These are phyloP conservation scores for Ennomos erosarius DNA, from an alignment of 2,888 invertebrate species.

Conservation along the genomic window DNA sequence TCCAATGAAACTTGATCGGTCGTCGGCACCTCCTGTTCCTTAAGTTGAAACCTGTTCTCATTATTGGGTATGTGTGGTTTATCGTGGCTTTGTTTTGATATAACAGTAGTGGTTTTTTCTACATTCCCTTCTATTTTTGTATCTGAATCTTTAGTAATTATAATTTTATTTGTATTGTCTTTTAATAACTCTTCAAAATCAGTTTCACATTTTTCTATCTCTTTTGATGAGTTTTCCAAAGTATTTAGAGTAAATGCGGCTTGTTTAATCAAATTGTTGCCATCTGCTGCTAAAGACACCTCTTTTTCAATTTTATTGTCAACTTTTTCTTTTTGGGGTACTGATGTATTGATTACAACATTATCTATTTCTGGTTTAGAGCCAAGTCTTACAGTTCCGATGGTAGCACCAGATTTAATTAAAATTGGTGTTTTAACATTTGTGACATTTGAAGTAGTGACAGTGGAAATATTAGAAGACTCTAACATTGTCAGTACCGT, in stretches of 20 bases:
- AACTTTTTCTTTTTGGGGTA: conserved; percentile 34
- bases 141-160: conserved; percentile 72
- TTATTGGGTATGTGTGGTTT: conserved; percentile 32
- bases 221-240: conserved; percentile 31
- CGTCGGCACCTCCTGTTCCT: conserved; percentile 23
- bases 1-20: conserved; percentile 1
- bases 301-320: conserved; percentile 40
- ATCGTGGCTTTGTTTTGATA: conserved; percentile 50
- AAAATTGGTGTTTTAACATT: conserved; percentile 69
- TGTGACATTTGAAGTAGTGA: conserved; percentile 61
- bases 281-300: conserved; percentile 16
- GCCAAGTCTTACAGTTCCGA: conserved; percentile 58
- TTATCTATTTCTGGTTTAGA: conserved; percentile 59
- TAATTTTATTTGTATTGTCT: conserved; percentile 81
- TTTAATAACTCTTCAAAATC: conserved; percentile 82
- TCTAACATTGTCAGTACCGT: conserved; percentile 69
- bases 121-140: conserved; percentile 75
- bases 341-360: conserved; percentile 17
- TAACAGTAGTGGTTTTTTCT: conserved; percentile 66
- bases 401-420: conserved; percentile 60
- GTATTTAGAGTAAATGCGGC: conserved; percentile 45
- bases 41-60: conserved; percentile 40
- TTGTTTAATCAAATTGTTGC: conserved; percentile 48
- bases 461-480: conserved; percentile 56
- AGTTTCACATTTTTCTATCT: conserved; percentile 70